phyloP scores from a whole-genome alignment of 2,113 vertebrate genomes.

The Pachyramphus minor region DNA sequence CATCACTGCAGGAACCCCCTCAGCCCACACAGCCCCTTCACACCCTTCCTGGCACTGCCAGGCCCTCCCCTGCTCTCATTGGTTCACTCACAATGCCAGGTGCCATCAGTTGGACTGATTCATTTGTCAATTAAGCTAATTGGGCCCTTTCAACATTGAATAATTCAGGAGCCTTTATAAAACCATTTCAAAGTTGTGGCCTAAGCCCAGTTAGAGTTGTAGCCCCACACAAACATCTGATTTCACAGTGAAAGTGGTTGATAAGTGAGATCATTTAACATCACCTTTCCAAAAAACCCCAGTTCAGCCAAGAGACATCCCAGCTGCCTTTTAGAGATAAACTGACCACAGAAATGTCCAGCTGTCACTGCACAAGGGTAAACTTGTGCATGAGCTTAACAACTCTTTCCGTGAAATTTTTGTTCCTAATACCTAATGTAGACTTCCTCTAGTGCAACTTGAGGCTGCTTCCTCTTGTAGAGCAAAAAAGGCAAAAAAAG shows the following conservation, averaged over 20 bases:
- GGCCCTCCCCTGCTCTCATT: background rate
- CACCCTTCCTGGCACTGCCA: background rate
- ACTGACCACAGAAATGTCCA: background rate
- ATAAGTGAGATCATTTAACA: no score
- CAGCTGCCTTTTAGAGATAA: background rate
- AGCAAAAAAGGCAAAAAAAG: background rate
- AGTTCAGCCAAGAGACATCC: no score
- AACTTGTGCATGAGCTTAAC: background rate
- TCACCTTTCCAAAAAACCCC: accelerated
- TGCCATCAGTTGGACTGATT: background rate
- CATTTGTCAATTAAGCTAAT: background rate
- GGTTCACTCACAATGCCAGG: accelerated
- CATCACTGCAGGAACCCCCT: accelerated
- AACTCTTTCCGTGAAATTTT: background rate
- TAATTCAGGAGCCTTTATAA: background rate
- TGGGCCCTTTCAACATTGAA: background rate
- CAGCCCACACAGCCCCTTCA: accelerated
- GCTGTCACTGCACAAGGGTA: background rate
- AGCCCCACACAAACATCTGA: background rate
- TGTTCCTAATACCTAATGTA: background rate
- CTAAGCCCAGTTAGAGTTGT: accelerated
- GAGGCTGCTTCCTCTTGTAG: background rate
- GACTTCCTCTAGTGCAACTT: background rate
- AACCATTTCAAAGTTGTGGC: background rate
- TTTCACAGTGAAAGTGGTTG: accelerated